Evolutionary conservation across 1,140 invertebrate species (phyloP), one percentile per base, ranked within the genome.

Genomic region (Drosophila athabasca): DNA sequence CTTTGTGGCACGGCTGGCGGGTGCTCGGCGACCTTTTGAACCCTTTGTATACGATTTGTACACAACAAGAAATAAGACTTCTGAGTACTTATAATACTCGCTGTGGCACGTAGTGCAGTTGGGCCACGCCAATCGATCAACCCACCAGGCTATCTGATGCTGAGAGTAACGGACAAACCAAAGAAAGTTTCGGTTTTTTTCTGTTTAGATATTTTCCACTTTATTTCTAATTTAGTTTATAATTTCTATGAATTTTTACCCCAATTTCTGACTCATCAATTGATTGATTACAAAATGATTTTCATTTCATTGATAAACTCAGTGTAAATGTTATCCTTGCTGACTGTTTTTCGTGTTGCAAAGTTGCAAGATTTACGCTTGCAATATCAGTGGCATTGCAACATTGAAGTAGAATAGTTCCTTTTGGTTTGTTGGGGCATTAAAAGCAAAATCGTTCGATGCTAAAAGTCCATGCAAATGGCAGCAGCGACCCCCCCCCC

Each of bases 401-500:
- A 79, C 79, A 71, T 83, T 83, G 79, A 76, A 1, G 11, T 11
- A 1, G 71, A 59, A 44, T 51, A 41, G 53, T 19, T 50, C n/a
- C 17, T 19, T 19, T 1, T 19, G 17, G 17, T 44, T 58, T 43
- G 26, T 44, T 35, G 54, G 58, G 44, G 79, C 79, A 83, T 83
- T 83, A 83, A 83, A 82, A 69, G 59, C 67, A 71, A 69, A 75
- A 67, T 67, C 44, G 62, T 58, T 64, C 75, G 49, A 60, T 67
- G 72, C 79, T 82, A 69, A 76, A 82, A 82, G 69, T 76, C 61
- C 79, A 82, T 82, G 75, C 75, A 83, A 83, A 83, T 83, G 48
- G 58, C 44, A 24, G 22, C 17, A 19, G 17, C 17, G 1, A 19
- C 17, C 17, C 17, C 17, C 17, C 17, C 17, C 17, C 17, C 17